Conservation (phyloP, 1,140 invertebrate species). For the Drosophila nigrodunni region DNA sequence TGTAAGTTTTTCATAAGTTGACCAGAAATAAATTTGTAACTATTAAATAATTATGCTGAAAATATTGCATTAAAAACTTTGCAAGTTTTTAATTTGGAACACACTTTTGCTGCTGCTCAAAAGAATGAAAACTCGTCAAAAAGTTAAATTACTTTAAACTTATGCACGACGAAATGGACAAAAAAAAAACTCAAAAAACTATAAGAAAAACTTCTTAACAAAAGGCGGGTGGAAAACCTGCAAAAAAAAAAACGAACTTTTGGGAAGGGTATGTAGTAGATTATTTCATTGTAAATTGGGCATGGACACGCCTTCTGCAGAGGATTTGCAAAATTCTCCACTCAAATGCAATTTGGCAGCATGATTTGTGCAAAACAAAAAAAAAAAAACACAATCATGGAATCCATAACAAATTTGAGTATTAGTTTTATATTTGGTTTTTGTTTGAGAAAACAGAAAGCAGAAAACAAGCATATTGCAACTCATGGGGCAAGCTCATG, state of each 20-base stretch:
- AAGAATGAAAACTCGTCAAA: constrained; percentile 55
- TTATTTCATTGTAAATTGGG: too few species aligned
- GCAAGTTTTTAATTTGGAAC: constrained; percentile 44
- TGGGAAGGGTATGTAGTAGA: not conserved
- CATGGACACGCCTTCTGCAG: not conserved
- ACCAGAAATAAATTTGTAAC: constrained; percentile 41
- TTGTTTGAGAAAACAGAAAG: not conserved
- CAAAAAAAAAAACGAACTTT: not conserved
- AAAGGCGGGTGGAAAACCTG: constrained; percentile 10
- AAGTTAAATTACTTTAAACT: constrained; percentile 80
- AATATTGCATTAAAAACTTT: constrained; percentile 34
- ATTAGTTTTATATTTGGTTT: constrained; percentile 8
- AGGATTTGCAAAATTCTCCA: not conserved
- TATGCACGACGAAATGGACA: constrained; percentile 39
- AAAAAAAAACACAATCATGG: not conserved
- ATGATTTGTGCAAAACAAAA: constrained; percentile 3
- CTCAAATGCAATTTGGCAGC: constrained; percentile 1
- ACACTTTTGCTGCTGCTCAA: constrained; percentile 22
- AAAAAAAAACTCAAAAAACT: constrained; percentile 43
- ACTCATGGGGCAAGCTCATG: constrained; percentile 6
- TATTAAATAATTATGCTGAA: constrained; percentile 36
- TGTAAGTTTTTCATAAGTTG: constrained; percentile 28
- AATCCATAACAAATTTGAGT: constrained; percentile 15
- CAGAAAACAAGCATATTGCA: constrained; percentile 5
- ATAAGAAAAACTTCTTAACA: constrained; percentile 42